phyloP scores from a whole-genome alignment of 2,888 invertebrate species.

The Agrochola circellaris region DNA sequence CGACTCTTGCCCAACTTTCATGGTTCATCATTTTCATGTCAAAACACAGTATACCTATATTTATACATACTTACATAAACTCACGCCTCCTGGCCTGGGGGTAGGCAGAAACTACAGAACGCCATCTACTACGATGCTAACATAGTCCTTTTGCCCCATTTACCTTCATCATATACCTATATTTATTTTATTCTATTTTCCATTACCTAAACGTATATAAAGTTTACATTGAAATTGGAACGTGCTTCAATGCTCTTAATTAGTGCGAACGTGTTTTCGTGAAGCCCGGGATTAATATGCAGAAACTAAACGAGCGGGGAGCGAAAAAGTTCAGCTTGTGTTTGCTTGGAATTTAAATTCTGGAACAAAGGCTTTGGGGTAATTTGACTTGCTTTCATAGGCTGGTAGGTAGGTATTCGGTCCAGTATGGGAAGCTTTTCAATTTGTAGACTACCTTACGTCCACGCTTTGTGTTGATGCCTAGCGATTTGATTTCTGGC shows the following conservation, averaged over 20 bases:
- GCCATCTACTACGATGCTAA: too few species aligned
- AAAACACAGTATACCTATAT: not conserved
- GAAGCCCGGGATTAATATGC: constrained; percentile 25
- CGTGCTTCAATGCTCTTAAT: constrained; percentile 30
- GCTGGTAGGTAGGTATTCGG: constrained; percentile 4
- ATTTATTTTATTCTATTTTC: not conserved
- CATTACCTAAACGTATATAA: not conserved
- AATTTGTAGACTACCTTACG: not conserved
- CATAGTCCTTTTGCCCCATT: too few species aligned
- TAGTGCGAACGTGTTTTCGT: constrained; percentile 34
- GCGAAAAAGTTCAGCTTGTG: constrained; percentile 24
- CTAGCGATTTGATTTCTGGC: not conserved
- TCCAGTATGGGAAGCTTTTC: constrained; percentile 7
- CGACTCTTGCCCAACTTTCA: not conserved
- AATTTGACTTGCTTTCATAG: constrained; percentile 17
- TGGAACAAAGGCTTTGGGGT: constrained; percentile 20
- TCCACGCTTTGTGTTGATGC: not conserved
- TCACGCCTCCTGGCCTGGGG: too few species aligned
- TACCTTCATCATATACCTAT: too few species aligned
- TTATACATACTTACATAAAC: not conserved
- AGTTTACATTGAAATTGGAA: constrained; percentile 24
- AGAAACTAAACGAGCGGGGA: constrained; percentile 26
- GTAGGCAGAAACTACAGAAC: too few species aligned
- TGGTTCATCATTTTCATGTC: not conserved
- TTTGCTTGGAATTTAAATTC: constrained; percentile 33